A percentile compares a stretch with the other conserved stretches of the same genome.
These are phyloP conservation scores for Tineola bisselliella DNA, from an alignment of 2,888 invertebrate genomes.

Conservation along the genomic window DNA sequence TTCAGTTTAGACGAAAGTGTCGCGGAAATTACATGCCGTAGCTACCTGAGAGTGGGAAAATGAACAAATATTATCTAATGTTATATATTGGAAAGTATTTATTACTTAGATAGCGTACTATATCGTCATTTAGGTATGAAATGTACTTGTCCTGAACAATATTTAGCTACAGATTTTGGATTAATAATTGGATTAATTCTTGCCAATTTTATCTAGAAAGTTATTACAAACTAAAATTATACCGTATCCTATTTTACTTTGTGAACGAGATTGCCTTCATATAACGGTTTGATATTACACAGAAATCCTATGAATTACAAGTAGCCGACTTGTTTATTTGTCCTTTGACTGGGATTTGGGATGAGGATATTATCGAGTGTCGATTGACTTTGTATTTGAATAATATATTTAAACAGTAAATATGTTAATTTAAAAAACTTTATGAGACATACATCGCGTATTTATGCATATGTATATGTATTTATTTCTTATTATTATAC, in stretches of 20 bases:
- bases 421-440: too few species aligned
- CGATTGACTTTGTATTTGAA: background rate
- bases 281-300: background rate
- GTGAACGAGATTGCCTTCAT: background rate
- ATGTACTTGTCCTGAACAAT: too few species aligned
- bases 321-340: background rate
- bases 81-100: background rate
- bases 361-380: background rate
- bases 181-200: too few species aligned
- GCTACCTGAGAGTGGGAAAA: background rate
- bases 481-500: too few species aligned
- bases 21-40: conserved; percentile 12
- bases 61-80: background rate
- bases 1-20: conserved; percentile 9
- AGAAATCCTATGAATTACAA: background rate
- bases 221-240: background rate
- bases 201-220: background rate
- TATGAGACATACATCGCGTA: too few species aligned
- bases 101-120: too few species aligned
- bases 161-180: too few species aligned
- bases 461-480: too few species aligned
- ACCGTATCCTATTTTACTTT: background rate
- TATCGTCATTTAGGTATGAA: too few species aligned
- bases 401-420: too few species aligned
- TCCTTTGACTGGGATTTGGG: background rate